Conservation (phyloP, 2,113 vertebrate species). For the Numenius arquata region DNA sequence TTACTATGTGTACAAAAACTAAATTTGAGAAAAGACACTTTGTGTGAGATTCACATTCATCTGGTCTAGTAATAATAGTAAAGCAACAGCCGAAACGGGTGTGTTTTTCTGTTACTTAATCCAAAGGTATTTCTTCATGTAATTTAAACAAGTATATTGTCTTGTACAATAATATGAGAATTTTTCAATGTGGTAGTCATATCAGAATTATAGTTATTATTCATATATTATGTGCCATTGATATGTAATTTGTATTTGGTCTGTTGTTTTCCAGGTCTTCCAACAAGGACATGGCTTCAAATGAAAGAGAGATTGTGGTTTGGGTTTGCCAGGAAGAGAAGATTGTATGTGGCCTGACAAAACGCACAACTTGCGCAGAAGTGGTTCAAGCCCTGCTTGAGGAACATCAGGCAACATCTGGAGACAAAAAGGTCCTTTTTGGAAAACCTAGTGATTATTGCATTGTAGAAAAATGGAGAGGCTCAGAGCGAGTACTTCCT, state of each 20-base stretch:
- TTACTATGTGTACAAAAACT: not conserved
- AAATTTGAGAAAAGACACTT: not conserved
- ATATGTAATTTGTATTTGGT: not conserved
- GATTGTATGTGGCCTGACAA: conserved; percentile 90
- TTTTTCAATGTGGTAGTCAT: not conserved
- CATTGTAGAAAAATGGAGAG: conserved; percentile 92
- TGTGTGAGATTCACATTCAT: not conserved
- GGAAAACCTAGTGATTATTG: conserved; percentile 90
- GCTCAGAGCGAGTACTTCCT: conserved; percentile 88
- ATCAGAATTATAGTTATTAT: not conserved
- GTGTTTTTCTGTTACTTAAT: not conserved
- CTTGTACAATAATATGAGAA: not conserved
- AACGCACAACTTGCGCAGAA: conserved; percentile 89
- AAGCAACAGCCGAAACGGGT: not conserved
- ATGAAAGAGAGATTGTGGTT: conserved; percentile 89
- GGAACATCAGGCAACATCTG: conserved; percentile 82
- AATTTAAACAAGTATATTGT: not conserved
- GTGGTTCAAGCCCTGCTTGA: conserved; percentile 91
- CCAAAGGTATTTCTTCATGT: not conserved
- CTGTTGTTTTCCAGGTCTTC: conserved; percentile 75
- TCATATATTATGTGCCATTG: not conserved
- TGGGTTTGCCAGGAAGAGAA: conserved; percentile 93
- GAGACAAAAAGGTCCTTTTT: conserved; percentile 81
- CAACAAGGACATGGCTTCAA: conserved; percentile 77
- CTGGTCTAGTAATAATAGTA: not conserved